Percentiles rank a stretch among this genome's conserved stretches.
Evolutionary conservation across 2,888 invertebrate species (phyloP).

Genomic region (Pandemis heparana): DNA sequence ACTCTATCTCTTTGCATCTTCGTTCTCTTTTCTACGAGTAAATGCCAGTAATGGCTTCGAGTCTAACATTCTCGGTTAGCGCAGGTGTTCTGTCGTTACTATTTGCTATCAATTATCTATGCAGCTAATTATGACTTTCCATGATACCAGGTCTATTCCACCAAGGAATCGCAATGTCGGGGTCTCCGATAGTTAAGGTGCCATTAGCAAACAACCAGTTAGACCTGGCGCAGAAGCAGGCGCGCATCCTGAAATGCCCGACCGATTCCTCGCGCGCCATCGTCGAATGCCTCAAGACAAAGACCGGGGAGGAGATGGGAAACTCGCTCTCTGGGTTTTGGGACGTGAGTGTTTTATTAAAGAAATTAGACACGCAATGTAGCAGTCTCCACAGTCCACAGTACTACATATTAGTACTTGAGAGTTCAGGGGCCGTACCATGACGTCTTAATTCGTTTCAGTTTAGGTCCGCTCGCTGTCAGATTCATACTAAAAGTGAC

Average conservation of each 20-base stretch:
- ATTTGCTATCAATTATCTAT: no score
- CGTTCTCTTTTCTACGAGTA: no score
- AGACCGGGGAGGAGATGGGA: conserved; percentile 75
- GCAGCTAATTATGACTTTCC: background rate
- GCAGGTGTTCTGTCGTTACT: background rate
- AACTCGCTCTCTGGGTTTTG: conserved; percentile 74
- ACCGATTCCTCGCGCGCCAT: conserved; percentile 81
- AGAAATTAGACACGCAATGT: background rate
- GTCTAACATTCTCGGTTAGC: no score
- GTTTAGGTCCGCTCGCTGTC: no score
- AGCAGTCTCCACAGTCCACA: background rate
- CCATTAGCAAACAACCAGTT: conserved; percentile 83
- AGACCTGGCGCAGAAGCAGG: conserved; percentile 87
- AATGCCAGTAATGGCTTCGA: no score
- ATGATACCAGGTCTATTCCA: conserved; percentile 87
- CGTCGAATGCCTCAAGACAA: conserved; percentile 85
- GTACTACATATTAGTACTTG: no score
- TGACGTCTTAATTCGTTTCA: no score
- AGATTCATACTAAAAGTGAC: no score
- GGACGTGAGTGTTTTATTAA: background rate
- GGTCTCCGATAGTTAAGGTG: conserved; percentile 84
- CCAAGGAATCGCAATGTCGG: conserved; percentile 89
- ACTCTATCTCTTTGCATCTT: no score
- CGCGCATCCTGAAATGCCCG: conserved; percentile 85
- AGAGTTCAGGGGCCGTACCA: no score